A percentile compares a stretch with the other conserved stretches of the same genome.
These are phyloP conservation scores for Chaetops frenatus DNA, from an alignment of 2,113 vertebrate species.

Conservation along the genomic window DNA sequence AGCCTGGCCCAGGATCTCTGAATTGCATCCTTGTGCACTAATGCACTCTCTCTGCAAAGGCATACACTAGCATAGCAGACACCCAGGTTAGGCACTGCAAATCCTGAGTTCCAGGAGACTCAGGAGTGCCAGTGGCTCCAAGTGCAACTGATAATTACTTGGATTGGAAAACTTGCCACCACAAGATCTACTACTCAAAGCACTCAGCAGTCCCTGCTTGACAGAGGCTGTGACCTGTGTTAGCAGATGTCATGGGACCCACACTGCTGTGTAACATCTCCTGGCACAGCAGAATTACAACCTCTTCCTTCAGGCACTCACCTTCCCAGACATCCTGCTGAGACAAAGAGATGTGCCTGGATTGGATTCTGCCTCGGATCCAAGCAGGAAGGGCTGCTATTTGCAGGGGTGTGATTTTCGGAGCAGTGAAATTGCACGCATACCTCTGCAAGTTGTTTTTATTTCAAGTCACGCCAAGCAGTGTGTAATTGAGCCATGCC, in stretches of 20 bases:
- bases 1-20: background rate
- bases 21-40: background rate
- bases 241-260: background rate
- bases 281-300: background rate
- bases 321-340: background rate
- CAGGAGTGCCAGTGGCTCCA: fast-evolving
- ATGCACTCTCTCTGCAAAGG: background rate
- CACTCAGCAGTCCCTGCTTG: background rate
- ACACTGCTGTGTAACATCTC: background rate
- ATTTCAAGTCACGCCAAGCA: background rate
- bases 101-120: background rate
- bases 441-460: background rate
- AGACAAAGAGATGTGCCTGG: background rate
- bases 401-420: background rate
- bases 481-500: background rate
- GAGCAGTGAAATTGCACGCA: background rate
- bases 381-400: background rate
- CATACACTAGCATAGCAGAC: background rate
- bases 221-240: background rate
- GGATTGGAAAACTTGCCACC: background rate
- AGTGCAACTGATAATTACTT: background rate
- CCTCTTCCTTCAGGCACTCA: background rate
- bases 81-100: background rate
- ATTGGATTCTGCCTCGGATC: background rate
- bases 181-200: background rate